Percentiles rank a stretch among this genome's conserved stretches.
Evolutionary conservation across 1,140 invertebrate genomes (phyloP).

Genomic region (Hydropsyche tenuis): DNA sequence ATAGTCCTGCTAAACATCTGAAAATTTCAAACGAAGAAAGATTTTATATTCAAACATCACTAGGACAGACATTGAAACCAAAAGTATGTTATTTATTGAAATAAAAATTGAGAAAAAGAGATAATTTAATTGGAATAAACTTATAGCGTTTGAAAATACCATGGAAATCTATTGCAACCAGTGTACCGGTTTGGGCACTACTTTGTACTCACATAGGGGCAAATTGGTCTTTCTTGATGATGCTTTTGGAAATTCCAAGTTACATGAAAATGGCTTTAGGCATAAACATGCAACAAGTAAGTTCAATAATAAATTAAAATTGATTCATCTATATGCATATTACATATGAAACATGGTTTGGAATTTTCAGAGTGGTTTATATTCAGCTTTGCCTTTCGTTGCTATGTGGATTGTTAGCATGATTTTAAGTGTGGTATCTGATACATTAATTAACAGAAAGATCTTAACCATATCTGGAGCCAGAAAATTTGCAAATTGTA

Average conservation of each 20-base stretch:
- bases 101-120: background rate
- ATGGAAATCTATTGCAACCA: slow-evolving; percentile 69
- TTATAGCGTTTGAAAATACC: slow-evolving; percentile 56
- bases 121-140: too few relatives aligned
- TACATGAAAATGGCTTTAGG: slow-evolving; percentile 73
- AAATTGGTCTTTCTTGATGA: slow-evolving; percentile 72
- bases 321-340: background rate
- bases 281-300: slow-evolving; percentile 65
- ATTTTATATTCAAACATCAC: slow-evolving; percentile 55
- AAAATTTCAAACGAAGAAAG: slow-evolving; percentile 56
- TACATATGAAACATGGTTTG: background rate
- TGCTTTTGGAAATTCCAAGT: slow-evolving; percentile 75
- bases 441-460: slow-evolving; percentile 65
- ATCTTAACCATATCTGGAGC: slow-evolving; percentile 64
- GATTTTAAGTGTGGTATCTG: slow-evolving; percentile 66
- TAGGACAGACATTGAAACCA: slow-evolving; percentile 51
- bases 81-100: slow-evolving; percentile 38
- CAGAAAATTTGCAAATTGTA: slow-evolving; percentile 71
- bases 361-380: slow-evolving; percentile 64
- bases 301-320: background rate
- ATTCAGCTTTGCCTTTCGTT: slow-evolving; percentile 70
- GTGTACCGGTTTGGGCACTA: slow-evolving; percentile 69
- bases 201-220: slow-evolving; percentile 69
- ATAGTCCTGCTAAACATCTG: slow-evolving; percentile 55
- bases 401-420: slow-evolving; percentile 70